Percentiles rank a stretch among this genome's conserved stretches.
Conservation (phyloP, 2,113 vertebrate species). For the Suncus etruscus region DNA sequence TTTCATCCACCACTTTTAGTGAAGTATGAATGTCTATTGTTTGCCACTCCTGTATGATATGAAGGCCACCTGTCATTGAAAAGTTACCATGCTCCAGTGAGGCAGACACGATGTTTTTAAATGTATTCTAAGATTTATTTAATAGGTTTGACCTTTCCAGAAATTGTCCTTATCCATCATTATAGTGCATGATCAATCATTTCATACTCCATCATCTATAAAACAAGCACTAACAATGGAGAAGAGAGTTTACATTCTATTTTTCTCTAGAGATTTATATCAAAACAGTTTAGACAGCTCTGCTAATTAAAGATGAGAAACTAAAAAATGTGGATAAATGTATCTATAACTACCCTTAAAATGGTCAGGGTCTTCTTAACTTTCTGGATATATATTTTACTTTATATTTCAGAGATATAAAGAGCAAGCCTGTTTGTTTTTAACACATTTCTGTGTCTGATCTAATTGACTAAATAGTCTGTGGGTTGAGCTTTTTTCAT, state of each 20-base stretch:
- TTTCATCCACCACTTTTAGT: conserved; percentile 38
- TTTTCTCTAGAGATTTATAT: conserved; percentile 72
- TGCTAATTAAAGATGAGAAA: conserved; percentile 63
- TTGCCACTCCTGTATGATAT: conserved; percentile 54
- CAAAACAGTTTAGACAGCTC: conserved; percentile 55
- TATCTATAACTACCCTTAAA: not conserved
- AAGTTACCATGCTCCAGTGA: conserved; percentile 73
- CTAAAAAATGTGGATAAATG: conserved; percentile 13
- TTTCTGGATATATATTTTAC: conserved; percentile 41
- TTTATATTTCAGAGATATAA: conserved; percentile 43
- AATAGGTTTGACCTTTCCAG: conserved; percentile 88
- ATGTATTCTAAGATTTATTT: conserved; percentile 85
- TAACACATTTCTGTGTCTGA: not conserved
- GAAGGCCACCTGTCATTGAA: conserved; percentile 82
- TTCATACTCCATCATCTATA: conserved; percentile 81
- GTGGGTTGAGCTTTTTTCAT: not conserved
- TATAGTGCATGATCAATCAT: conserved; percentile 86
- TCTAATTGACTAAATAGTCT: not conserved
- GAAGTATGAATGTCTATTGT: conserved; percentile 75
- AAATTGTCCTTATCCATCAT: conserved; percentile 88
- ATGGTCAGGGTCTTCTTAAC: conserved; percentile 47
- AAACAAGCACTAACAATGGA: conserved; percentile 79
- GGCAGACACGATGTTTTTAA: conserved; percentile 73
- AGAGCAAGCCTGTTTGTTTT: not conserved
- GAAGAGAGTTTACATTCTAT: conserved; percentile 73